Base-by-base conservation (phyloP, 2,797 vertebrate genomes). In the Astyanax mexicanus region DNA sequence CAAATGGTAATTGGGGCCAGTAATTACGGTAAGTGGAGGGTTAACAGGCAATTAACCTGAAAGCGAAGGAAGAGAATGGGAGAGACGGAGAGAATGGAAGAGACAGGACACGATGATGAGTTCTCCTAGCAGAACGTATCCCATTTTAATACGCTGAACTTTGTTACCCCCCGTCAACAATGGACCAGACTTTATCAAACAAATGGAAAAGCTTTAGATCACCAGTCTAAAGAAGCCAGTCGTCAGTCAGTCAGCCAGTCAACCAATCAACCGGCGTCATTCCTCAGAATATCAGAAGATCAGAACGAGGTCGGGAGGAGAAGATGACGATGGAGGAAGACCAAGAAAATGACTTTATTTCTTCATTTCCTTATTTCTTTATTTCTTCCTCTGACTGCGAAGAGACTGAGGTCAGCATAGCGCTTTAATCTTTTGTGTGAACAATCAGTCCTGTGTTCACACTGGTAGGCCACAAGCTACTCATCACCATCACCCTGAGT, bases 31-130 rank as follows among this genome's bases (percentile, higher is more conserved):
- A 85, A 81, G 77, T 83, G 77, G 77, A 83, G 77, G 77, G 81
- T 81, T 85, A 79, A 85, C 81, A 85, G 72, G 77, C 81, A 83
- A 83, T 81, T 83, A 83, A 80, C 77, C 81, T 81, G 75, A 80
- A 84, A 73, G 72, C 57, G 77, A 75, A 55, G 27, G 54, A 57
- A 73, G 60, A 76, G 66, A 77, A 82, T 73, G 69, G 73, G 61
- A 67, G 57, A 70, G 51, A 77, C 62, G 35, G 64, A 74, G 44
- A 66, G 65, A 76, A 83, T 52, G 55, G 62, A 23, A 57, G 69
- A 79, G 62, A 78, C 74, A 47, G 72, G 75, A 66, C 64, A 52
- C 29, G 72, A 79, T 60, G 65, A 79, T 60, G 65, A 68, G 54
- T 71, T 72, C 74, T 72, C 65, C 72, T 64, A 77, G 65, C 72